phyloP scores from a whole-genome alignment of 2,888 invertebrate genomes.

The Andricus curvator region DNA sequence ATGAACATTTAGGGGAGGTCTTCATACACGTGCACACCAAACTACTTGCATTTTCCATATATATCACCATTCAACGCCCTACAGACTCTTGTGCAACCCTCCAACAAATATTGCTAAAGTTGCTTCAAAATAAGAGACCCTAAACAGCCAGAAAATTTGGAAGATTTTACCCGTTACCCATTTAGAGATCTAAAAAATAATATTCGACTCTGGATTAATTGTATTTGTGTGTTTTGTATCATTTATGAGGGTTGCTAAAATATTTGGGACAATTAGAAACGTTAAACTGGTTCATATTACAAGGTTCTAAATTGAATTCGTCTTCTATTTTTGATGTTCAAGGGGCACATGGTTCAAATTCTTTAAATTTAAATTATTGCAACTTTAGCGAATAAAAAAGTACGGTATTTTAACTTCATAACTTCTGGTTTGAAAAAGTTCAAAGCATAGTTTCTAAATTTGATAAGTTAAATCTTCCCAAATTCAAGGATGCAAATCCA shows the following conservation, averaged over 20 bases:
- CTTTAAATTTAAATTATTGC: too few relatives aligned
- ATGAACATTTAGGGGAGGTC: slow-evolving; percentile 14
- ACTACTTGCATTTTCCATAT: slow-evolving; percentile 11
- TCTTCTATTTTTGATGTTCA: too few relatives aligned
- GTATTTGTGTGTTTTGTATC: background rate
- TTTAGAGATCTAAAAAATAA: background rate
- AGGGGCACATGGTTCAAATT: too few relatives aligned
- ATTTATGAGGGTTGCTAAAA: background rate
- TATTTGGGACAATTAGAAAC: background rate
- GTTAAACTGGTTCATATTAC: background rate
- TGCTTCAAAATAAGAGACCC: slow-evolving; percentile 3
- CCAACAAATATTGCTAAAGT: slow-evolving; percentile 8
- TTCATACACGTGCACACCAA: slow-evolving; percentile 6
- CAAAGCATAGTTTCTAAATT: too few relatives aligned
- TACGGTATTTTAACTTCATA: too few relatives aligned
- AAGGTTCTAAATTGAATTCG: background rate
- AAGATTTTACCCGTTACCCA: slow-evolving; percentile 2
- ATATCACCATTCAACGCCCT: slow-evolving; percentile 12
- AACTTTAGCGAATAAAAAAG: too few relatives aligned
- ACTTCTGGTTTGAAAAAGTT: too few relatives aligned
- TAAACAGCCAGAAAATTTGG: background rate
- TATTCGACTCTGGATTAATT: background rate
- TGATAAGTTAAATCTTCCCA: too few relatives aligned
- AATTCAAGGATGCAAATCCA: too few relatives aligned
- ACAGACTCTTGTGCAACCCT: background rate